A percentile compares a stretch with the other conserved stretches of the same genome.
phyloP scores from a whole-genome alignment of 2,113 vertebrate species.

The Polypterus bichir region DNA sequence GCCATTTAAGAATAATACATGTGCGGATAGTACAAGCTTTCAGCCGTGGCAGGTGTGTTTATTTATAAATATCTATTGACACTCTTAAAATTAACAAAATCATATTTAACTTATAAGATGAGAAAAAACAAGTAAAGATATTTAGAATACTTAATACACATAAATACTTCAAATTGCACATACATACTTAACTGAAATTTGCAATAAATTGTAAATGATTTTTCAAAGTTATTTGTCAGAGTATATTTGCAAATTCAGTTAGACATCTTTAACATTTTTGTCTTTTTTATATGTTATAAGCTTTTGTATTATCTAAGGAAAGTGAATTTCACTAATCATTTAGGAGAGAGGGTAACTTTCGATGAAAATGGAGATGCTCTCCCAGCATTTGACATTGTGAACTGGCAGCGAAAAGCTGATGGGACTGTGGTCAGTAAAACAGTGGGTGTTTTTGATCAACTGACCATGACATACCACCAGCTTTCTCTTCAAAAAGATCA shows the following conservation, averaged over 20 bases:
- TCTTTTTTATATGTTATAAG: constrained; percentile 16
- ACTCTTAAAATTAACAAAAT: background rate
- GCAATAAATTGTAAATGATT: background rate
- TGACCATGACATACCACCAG: constrained; percentile 19
- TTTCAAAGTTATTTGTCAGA: background rate
- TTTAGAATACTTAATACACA: background rate
- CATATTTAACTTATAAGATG: background rate
- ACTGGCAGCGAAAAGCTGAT: constrained; percentile 39
- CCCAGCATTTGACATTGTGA: constrained; percentile 48
- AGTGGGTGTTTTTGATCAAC: constrained; percentile 36
- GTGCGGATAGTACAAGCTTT: too few species aligned
- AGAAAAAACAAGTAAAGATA: background rate
- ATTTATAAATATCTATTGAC: background rate
- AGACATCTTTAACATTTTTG: background rate
- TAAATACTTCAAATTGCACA: background rate
- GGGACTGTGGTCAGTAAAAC: constrained; percentile 25
- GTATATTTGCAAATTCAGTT: background rate
- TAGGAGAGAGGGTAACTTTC: constrained; percentile 46
- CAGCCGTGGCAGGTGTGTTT: too few species aligned
- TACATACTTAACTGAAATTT: background rate
- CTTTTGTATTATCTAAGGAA: constrained; percentile 38
- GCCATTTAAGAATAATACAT: too few species aligned
- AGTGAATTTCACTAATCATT: constrained; percentile 40
- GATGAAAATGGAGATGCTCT: constrained; percentile 46
- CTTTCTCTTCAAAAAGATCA: constrained; percentile 34